phyloP scores from a whole-genome alignment of 1,140 invertebrate species.

The Drosophila neocordata region DNA sequence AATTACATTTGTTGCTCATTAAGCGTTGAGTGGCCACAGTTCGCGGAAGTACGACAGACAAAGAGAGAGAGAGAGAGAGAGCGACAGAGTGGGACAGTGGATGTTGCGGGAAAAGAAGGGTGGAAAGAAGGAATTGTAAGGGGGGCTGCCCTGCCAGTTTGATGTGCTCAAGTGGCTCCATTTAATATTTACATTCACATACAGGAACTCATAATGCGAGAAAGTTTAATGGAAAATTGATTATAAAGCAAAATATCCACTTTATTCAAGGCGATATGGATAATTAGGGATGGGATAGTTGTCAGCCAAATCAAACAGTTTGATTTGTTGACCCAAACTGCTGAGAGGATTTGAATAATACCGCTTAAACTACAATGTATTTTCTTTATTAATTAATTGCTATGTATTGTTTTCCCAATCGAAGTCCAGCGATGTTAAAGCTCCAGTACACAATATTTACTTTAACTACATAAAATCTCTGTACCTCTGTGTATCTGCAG shows the following conservation, averaged over 20 bases:
- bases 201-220: conserved; percentile 16
- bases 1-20: conserved; percentile 81
- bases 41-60: conserved; percentile 8
- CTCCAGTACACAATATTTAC: too few relatives aligned
- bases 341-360: neutral
- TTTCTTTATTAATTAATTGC: too few relatives aligned
- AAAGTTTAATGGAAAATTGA: conserved; percentile 59
- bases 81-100: neutral
- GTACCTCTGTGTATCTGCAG: too few relatives aligned
- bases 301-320: conserved; percentile 21
- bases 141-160: conserved; percentile 13
- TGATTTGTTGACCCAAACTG: conserved; percentile 39
- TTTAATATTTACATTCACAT: conserved; percentile 9
- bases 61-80: conserved; percentile 17
- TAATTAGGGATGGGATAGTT: conserved; percentile 54
- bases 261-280: conserved; percentile 37
- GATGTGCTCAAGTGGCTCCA: conserved; percentile 26
- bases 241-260: conserved; percentile 39
- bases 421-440: too few relatives aligned
- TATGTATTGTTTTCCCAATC: too few relatives aligned
- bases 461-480: too few relatives aligned
- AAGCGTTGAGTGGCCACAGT: conserved; percentile 76
- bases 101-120: neutral
- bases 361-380: too few relatives aligned
- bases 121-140: neutral